These are phyloP conservation scores for Globodera ellingtonae DNA, from an alignment of 1,140 invertebrate species.

Conservation along the genomic window DNA sequence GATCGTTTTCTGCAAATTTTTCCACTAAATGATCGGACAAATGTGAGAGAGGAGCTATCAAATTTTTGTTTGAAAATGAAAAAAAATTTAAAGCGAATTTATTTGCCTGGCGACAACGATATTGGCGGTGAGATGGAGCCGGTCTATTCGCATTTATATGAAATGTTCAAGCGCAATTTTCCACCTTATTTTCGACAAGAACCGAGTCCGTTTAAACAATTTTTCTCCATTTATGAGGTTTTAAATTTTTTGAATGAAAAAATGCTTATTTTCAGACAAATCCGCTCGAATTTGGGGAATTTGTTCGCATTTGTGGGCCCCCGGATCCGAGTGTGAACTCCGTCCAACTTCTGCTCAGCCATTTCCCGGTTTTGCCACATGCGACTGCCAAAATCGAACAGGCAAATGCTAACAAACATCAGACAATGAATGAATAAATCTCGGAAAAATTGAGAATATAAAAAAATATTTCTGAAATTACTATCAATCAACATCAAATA, in stretches of 20 bases:
- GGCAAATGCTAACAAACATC: background rate
- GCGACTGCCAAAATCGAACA: constrained; percentile 27
- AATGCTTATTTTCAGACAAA: constrained; percentile 19
- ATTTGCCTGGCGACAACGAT: constrained; percentile 49
- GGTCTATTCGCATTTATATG: constrained; percentile 35
- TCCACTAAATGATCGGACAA: constrained; percentile 28
- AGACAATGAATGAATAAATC: too few species aligned
- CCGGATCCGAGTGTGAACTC: background rate
- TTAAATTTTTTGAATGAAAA: background rate
- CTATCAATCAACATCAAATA: too few species aligned
- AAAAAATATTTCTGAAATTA: too few species aligned
- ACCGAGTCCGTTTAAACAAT: background rate
- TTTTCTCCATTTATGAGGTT: constrained; percentile 8
- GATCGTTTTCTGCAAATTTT: constrained; percentile 40
- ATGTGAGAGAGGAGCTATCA: constrained; percentile 24
- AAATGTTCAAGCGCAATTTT: constrained; percentile 30
- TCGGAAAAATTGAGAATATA: too few species aligned
- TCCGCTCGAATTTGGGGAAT: constrained; percentile 10
- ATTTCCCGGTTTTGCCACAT: constrained; percentile 41
- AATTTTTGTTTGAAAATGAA: constrained; percentile 20
- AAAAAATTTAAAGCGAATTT: constrained; percentile 39
- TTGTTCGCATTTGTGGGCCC: background rate
- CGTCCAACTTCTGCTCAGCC: constrained; percentile 40
- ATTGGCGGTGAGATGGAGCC: constrained; percentile 47
- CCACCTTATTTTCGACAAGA: constrained; percentile 25